Evolutionary conservation across 2,797 vertebrate species (phyloP).

Genomic region (Lepus townsendii): DNA sequence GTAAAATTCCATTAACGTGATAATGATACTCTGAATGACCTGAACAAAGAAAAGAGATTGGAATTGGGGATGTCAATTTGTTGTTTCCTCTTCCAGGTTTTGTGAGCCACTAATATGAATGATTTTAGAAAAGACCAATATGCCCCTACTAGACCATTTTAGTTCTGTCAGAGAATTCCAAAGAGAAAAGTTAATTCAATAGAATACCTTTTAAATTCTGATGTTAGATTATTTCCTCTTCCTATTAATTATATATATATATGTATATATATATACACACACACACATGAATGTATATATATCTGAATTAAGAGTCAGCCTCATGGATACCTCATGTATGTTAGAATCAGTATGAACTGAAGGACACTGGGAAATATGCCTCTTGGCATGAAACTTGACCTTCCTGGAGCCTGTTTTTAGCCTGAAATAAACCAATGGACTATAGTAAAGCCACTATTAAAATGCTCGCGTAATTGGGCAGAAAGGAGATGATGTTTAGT

Average conservation of each 20-base stretch:
- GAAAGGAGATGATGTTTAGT: not conserved
- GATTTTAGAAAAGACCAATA: constrained; percentile 59
- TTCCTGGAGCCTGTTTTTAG: constrained; percentile 24
- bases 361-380: not conserved
- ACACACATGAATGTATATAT: not conserved
- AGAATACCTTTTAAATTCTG: constrained; percentile 55
- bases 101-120: constrained; percentile 55
- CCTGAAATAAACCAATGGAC: constrained; percentile 42
- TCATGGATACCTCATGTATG: not conserved
- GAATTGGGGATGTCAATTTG: constrained; percentile 77
- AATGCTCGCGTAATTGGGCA: not conserved
- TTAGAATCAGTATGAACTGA: constrained; percentile 22
- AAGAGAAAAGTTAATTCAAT: constrained; percentile 68
- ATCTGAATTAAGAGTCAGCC: not conserved
- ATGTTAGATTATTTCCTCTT: constrained; percentile 61
- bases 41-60: constrained; percentile 83
- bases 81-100: constrained; percentile 67
- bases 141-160: constrained; percentile 9
- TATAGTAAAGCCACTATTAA: not conserved
- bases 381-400: not conserved
- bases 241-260: constrained; percentile 43
- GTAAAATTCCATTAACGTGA: constrained; percentile 82
- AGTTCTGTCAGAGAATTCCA: constrained; percentile 61
- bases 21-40: constrained; percentile 84
- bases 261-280: not conserved